These are phyloP conservation scores for Oncorhynchus mykiss DNA, from an alignment of 2,113 vertebrate genomes.

Conservation along the genomic window DNA sequence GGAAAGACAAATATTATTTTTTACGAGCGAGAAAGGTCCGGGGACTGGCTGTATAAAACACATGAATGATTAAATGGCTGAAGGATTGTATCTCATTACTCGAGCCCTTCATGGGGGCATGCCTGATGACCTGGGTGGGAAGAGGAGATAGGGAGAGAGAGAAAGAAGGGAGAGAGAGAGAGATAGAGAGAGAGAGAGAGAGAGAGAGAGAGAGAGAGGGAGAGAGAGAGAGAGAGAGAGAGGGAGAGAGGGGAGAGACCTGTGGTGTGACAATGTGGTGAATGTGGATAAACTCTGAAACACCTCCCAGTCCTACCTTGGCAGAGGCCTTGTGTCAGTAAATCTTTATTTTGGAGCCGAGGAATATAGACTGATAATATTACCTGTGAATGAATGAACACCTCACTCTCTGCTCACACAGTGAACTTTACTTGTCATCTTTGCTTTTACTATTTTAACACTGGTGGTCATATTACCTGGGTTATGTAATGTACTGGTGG, in stretches of 20 bases:
- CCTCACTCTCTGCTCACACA: conserved; percentile 25
- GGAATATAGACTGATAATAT: conserved; percentile 37
- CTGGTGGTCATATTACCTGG: conserved; percentile 4
- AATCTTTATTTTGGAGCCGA: conserved; percentile 64
- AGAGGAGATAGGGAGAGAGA: conserved; percentile 12
- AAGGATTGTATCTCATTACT: conserved; percentile 75
- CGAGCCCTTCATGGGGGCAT: conserved; percentile 36
- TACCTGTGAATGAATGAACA: conserved; percentile 53
- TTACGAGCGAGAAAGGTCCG: conserved; percentile 71
- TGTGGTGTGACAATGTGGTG: conserved; percentile 45
- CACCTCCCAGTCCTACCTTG: conserved; percentile 27
- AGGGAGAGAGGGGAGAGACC: conserved; percentile 18
- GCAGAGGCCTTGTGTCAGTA: conserved; percentile 47
- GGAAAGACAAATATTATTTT: conserved; percentile 83
- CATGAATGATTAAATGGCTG: conserved; percentile 75
- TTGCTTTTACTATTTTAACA: background rate
- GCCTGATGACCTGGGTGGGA: conserved; percentile 41
- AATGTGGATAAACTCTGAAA: conserved; percentile 19
- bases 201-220: too few relatives aligned
- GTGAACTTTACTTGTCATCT: background rate
- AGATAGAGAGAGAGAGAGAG: too few relatives aligned
- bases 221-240: too few relatives aligned
- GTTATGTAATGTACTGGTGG: background rate
- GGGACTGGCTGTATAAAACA: conserved; percentile 65
- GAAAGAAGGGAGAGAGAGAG: too few relatives aligned